These are phyloP conservation scores for Chaenogobius annularis DNA, from an alignment of 2,113 vertebrate species.

Conservation along the genomic window DNA sequence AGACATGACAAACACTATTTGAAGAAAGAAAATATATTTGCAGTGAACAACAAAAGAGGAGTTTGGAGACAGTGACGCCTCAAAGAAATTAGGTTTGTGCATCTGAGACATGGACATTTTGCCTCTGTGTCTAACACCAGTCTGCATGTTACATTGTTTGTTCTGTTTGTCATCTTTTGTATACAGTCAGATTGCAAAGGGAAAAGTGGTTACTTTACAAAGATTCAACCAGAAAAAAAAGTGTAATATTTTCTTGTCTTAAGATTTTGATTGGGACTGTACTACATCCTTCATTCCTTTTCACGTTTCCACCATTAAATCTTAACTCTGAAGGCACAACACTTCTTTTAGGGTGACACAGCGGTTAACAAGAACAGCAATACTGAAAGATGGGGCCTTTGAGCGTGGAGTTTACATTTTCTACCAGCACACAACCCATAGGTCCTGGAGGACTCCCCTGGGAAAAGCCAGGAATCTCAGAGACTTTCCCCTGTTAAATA, in stretches of 20 bases:
- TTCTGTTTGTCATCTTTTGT: not conserved
- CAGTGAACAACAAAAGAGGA: not conserved
- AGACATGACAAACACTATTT: slow-evolving; percentile 38
- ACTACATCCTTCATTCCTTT: not conserved
- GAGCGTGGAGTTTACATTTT: too few relatives aligned
- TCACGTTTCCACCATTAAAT: not conserved
- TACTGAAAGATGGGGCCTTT: too few relatives aligned
- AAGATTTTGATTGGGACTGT: too few relatives aligned
- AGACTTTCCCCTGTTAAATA: too few relatives aligned
- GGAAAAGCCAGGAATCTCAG: too few relatives aligned
- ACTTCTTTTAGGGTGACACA: not conserved
- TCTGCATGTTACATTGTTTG: not conserved
- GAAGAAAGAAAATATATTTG: slow-evolving; percentile 21
- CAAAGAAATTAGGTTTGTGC: slow-evolving; percentile 27
- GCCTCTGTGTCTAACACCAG: not conserved
- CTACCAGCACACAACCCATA: too few relatives aligned
- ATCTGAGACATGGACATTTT: slow-evolving; percentile 6
- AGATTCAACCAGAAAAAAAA: not conserved
- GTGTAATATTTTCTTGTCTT: too few relatives aligned
- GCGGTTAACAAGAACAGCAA: not conserved
- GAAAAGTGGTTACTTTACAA: not conserved
- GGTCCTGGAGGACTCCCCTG: too few relatives aligned
- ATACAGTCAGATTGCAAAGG: not conserved
- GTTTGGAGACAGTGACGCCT: slow-evolving; percentile 15
- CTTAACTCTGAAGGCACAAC: not conserved